Evolutionary conservation across 37 sponge, comb jelly and placozoan genomes (phyloP), one percentile per base, ranked within the genome.

Genomic region (Amphimedon queenslandica): DNA sequence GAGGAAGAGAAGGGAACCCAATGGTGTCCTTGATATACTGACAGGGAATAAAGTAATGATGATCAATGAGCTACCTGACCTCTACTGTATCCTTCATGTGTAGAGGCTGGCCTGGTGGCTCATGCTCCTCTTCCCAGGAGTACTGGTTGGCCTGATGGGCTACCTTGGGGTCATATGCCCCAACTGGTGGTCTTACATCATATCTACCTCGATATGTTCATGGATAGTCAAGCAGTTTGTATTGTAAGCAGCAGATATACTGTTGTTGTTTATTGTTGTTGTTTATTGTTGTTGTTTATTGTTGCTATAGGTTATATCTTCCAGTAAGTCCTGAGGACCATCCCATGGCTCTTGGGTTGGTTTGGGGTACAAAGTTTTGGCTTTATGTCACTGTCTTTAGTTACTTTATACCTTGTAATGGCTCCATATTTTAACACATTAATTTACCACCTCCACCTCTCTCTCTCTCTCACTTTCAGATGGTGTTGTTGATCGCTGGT

Each of bases 311-410:
- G 57, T 29, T 77, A 51, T 93, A 85, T 37, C 40, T 88, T 20
- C 82, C 86, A 18, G 81, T 63, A 0, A 55, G 63, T 25, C 61
- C 67, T 4, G 70, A 79, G 31, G 80, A 70, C 69, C 81, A 76
- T 64, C 93, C 93, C 25, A 53, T 85, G 31, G 81, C 89, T 0
- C 69, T 93, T 57, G 93, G 93, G 2, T 56, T 93, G 0, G 89
- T 88, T 25, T 29, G 88, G 51, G 93, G 77, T 0, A 85, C 86
- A 39, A 84, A 88, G 63, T 40, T 88, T 33, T 74, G 74, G 80
- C 39, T 88, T 25, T 93, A 88, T 67, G 6, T 75, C 58, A 85
- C 93, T 1, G 75, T 81, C 25, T 70, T 77, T 34, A 53, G 32
- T n/a, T 69, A 51, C 55, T 60, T 65, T 31, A 13, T 66, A 23